Conservation (phyloP, 2,888 invertebrate species). For the Orthosia incerta region DNA sequence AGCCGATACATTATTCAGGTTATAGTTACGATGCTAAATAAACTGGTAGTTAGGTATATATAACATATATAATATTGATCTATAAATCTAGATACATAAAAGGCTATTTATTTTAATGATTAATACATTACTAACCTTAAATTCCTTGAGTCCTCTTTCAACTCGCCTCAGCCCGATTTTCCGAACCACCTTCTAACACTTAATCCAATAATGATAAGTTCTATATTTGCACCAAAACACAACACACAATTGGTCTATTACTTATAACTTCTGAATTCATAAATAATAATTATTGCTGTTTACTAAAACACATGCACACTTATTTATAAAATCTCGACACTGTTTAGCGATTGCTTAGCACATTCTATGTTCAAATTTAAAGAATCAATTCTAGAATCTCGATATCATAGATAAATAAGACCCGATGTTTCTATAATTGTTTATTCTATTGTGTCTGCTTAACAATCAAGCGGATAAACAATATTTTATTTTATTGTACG, state of each 20-base stretch:
- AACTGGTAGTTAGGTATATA: too few relatives aligned
- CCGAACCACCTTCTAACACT: not conserved
- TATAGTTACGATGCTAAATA: not conserved
- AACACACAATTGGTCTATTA: not conserved
- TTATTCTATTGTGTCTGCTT: too few relatives aligned
- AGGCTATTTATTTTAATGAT: not conserved
- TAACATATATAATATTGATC: too few relatives aligned
- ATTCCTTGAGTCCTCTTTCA: not conserved
- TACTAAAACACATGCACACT: too few relatives aligned
- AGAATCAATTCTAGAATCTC: too few relatives aligned
- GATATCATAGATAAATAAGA: too few relatives aligned
- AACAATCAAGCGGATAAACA: not conserved
- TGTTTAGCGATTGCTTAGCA: too few relatives aligned
- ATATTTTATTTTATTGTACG: not conserved
- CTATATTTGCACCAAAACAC: not conserved
- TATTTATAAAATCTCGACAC: too few relatives aligned
- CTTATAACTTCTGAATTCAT: not conserved
- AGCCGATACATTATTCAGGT: not conserved
- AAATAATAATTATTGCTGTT: too few relatives aligned
- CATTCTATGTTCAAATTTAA: too few relatives aligned
- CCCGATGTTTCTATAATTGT: too few relatives aligned
- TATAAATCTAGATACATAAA: too few relatives aligned
- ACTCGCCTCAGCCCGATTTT: not conserved
- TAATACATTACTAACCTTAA: not conserved
- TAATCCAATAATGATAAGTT: not conserved